Percentiles rank a stretch among this genome's conserved stretches.
Evolutionary conservation across 1,140 invertebrate species (phyloP).

Genomic region (Rhyzopertha dominica): DNA sequence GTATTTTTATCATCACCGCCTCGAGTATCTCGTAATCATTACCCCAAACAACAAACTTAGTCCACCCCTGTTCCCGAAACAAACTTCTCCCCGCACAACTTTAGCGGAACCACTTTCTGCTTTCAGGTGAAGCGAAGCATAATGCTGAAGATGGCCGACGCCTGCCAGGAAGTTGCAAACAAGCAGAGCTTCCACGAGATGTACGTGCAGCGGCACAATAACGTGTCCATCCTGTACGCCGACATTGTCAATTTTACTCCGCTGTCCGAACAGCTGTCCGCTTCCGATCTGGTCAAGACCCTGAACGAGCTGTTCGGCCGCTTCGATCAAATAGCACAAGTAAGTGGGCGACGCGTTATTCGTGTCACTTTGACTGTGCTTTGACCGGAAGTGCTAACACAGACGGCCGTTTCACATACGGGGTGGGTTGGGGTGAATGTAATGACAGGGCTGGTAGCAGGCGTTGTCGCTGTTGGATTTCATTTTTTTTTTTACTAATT

Average conservation of each 20-base stretch:
- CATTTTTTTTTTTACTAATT: no score
- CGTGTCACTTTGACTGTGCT: no score
- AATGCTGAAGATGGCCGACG: constrained; percentile 88
- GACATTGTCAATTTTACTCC: constrained; percentile 98
- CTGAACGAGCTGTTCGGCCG: constrained; percentile 94
- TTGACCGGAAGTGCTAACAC: no score
- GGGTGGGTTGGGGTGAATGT: not conserved
- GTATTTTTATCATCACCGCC: no score
- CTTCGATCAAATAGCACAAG: constrained; percentile 95
- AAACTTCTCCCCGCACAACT: no score
- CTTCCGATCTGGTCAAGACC: constrained; percentile 90
- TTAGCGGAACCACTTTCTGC: constrained; percentile 31
- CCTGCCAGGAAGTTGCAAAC: constrained; percentile 67
- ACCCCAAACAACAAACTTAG: no score
- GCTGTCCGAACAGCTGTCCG: constrained; percentile 84
- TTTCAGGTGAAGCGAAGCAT: constrained; percentile 85
- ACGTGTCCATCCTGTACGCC: constrained; percentile 96
- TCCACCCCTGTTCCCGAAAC: no score
- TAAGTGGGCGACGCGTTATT: no score
- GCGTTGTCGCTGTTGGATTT: not conserved
- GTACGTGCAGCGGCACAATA: constrained; percentile 96
- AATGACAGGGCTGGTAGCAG: not conserved
- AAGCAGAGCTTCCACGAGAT: constrained; percentile 90
- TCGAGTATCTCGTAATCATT: no score
- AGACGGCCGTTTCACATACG: no score